A percentile compares a stretch with the other conserved stretches of the same genome.
Evolutionary conservation across 2,888 invertebrate species (phyloP).

Genomic region (Slavum lentiscoides): DNA sequence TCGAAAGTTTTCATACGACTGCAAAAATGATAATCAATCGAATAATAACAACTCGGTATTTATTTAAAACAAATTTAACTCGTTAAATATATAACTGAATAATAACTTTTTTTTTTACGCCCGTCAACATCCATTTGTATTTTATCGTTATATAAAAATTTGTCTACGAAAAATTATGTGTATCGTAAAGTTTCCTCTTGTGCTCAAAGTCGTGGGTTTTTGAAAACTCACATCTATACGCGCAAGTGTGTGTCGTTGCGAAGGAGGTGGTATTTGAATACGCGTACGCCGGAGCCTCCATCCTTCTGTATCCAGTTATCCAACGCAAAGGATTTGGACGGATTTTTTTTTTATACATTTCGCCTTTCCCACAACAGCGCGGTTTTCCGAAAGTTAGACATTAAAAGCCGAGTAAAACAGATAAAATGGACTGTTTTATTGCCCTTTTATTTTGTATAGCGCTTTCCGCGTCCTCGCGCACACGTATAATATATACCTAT

Average conservation of each 20-base stretch:
- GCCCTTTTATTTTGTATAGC: slow-evolving; percentile 32
- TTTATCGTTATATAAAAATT: no score
- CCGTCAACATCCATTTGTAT: no score
- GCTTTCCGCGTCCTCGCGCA: slow-evolving; percentile 25
- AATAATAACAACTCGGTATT: no score
- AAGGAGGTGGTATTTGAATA: background rate
- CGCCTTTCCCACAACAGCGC: slow-evolving; percentile 17
- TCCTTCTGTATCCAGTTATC: background rate
- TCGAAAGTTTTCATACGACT: no score
- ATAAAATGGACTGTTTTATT: slow-evolving; percentile 52
- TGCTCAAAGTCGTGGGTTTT: no score
- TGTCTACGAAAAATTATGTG: no score
- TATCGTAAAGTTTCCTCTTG: no score
- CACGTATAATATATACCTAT: background rate
- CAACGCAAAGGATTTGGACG: slow-evolving; percentile 27
- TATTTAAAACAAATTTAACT: no score
- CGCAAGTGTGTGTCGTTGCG: background rate
- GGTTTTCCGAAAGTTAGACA: slow-evolving; percentile 37
- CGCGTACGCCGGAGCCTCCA: background rate
- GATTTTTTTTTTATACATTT: slow-evolving; percentile 39
- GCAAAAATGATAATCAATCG: no score
- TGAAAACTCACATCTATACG: no score
- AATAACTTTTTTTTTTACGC: no score
- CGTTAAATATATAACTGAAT: no score
- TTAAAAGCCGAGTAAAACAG: slow-evolving; percentile 46